Base-by-base conservation (phyloP, 2,113 vertebrate species). In the Bungarus multicinctus region DNA sequence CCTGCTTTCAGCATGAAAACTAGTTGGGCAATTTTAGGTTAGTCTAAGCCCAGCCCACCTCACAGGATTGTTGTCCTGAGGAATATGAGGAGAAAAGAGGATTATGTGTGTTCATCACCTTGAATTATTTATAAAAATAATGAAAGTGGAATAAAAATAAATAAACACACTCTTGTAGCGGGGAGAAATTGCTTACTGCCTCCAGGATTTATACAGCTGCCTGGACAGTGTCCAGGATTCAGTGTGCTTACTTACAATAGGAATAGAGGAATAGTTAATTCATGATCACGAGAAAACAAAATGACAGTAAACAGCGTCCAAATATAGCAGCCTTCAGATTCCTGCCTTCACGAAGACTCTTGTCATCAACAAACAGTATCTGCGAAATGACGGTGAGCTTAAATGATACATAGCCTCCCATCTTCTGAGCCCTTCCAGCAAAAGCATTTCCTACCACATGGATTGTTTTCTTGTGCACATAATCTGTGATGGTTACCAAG, bases 401-500 rank as follows among this genome's bases (percentile, higher is more conserved):
- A 97, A 97, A 96, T 97, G 96, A 97, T 96, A 96, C 91, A 95
- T 96, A 97, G 95, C 91, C 90, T 94, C 92, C 11, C 89, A 94
- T 95, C 97, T 96, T 95, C 94, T 34, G 25, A 97, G 89, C 89
- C 95, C 93, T 96, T 93, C 96, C 93, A 97, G 96, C 93, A 95
- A 96, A 97, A 97, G 90, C 96, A 96, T 97, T 97, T 97, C 95
- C 95, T 96, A 96, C 93, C 96, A 96, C 97, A 96, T 94, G 95
- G 95, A 95, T 97, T 97, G 90, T 94, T 98, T 97, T 97, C 95
- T 97, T 97, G 97, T 96, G 97, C 97, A 95, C 95, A 94, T 97
- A 97, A 94, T 93, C 93, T 58, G 94, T 96, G 97, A 97, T 97
- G 97, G 97, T 97, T 98, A 97, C 96, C 97, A 98, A 98, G 96